Evolutionary conservation across 2,113 vertebrate genomes (phyloP).

Genomic region (Pimephales promelas): DNA sequence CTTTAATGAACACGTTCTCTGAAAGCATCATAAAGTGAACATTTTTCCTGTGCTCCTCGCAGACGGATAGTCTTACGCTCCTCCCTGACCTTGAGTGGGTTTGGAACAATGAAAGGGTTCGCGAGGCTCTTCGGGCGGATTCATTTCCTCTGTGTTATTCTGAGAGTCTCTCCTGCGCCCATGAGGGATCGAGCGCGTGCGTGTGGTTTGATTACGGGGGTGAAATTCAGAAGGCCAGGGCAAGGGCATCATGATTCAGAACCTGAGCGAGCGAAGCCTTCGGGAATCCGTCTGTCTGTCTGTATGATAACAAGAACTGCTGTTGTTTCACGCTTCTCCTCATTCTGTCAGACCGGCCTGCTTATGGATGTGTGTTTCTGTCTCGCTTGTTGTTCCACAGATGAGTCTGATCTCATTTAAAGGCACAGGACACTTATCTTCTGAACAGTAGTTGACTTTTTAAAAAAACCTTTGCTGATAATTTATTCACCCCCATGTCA

Average conservation of each 20-base stretch:
- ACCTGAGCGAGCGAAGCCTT: slow-evolving; percentile 9
- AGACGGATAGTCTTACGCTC: neutral
- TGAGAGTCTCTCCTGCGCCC: slow-evolving; percentile 8
- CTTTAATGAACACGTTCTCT: neutral
- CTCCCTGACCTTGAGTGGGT: slow-evolving; percentile 63
- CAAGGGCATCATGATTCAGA: slow-evolving; percentile 39
- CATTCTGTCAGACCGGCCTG: neutral
- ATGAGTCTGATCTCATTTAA: neutral
- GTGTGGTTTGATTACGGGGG: slow-evolving; percentile 35
- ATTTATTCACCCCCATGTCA: too few species aligned
- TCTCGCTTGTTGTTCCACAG: neutral
- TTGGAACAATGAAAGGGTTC: slow-evolving; percentile 15
- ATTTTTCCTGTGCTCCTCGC: neutral
- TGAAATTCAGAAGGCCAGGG: slow-evolving; percentile 33
- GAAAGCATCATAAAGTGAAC: neutral
- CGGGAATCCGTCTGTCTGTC: neutral
- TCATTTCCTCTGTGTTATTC: slow-evolving; percentile 1
- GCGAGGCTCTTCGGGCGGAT: slow-evolving; percentile 38
- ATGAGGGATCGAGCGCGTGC: slow-evolving; percentile 53
- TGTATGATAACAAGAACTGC: neutral
- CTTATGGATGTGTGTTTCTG: neutral
- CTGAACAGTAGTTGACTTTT: too few species aligned
- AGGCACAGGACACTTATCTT: neutral
- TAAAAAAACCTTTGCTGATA: too few species aligned
- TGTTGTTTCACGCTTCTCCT: neutral